A percentile compares a stretch with the other conserved stretches of the same genome.
phyloP scores from a whole-genome alignment of 92 coral and sea anemone genomes.

The Isaurus tuberculatus region DNA sequence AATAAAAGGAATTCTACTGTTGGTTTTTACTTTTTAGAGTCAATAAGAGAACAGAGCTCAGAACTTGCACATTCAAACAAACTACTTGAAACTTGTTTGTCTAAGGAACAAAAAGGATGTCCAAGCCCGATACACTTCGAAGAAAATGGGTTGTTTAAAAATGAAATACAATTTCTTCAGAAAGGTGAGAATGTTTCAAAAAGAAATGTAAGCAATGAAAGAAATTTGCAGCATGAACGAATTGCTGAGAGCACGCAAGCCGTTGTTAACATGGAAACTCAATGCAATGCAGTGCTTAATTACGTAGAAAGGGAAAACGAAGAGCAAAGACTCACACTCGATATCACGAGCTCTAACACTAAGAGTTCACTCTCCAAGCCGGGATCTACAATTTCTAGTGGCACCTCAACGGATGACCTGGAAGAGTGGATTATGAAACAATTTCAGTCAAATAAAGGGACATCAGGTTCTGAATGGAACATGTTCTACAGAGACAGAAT shows the following conservation, averaged over 20 bases:
- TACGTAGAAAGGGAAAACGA: not conserved
- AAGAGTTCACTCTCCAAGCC: not conserved
- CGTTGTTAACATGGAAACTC: slow-evolving; percentile 8
- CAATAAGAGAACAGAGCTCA: slow-evolving; percentile 18
- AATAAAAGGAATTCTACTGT: not conserved
- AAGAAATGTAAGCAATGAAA: slow-evolving; percentile 57
- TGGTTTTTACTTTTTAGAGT: not conserved
- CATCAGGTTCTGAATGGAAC: slow-evolving; percentile 59
- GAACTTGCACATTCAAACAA: slow-evolving; percentile 6
- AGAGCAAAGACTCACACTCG: slow-evolving; percentile 9
- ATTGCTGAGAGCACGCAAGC: slow-evolving; percentile 40
- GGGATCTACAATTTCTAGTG: slow-evolving; percentile 38
- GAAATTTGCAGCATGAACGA: slow-evolving; percentile 39
- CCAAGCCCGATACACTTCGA: slow-evolving; percentile 51
- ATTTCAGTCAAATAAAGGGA: slow-evolving; percentile 35
- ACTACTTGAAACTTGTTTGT: slow-evolving; percentile 13
- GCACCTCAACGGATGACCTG: slow-evolving; percentile 76
- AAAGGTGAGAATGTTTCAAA: slow-evolving; percentile 67
- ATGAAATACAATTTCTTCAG: slow-evolving; percentile 67
- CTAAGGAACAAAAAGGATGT: slow-evolving; percentile 54
- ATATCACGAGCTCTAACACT: slow-evolving; percentile 16
- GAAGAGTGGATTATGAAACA: slow-evolving; percentile 36
- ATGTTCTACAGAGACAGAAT: slow-evolving; percentile 67
- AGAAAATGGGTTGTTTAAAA: slow-evolving; percentile 50
- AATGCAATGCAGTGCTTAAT: not conserved